These are phyloP conservation scores for Antigone vipio DNA, from an alignment of 2,113 vertebrate genomes.

Conservation along the genomic window DNA sequence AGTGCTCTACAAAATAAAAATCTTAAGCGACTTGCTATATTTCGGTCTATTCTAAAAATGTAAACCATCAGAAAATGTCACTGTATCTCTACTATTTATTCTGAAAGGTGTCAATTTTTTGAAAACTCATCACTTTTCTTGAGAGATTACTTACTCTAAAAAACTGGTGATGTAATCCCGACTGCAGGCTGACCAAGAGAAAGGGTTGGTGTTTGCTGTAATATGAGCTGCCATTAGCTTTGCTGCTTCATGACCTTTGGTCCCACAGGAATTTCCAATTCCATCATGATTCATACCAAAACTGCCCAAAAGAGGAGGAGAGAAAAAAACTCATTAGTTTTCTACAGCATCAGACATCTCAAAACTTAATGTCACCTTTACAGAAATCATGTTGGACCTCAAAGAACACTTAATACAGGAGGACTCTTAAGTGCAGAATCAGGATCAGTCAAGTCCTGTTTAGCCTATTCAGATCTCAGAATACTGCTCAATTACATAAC, in stretches of 20 bases:
- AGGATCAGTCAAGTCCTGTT: not conserved
- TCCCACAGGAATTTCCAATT: constrained; percentile 97
- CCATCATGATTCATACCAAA: constrained; percentile 99
- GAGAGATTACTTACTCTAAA: constrained; percentile 93
- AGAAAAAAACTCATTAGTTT: constrained; percentile 49
- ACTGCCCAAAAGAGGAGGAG: constrained; percentile 77
- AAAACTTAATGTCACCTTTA: constrained; percentile 4
- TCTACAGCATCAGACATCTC: not conserved
- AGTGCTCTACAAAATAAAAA: not conserved
- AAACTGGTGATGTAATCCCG: constrained; percentile 99
- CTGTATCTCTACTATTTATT: not conserved
- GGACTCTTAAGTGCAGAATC: not conserved
- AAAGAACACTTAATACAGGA: not conserved
- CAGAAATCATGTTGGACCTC: not conserved
- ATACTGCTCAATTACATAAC: not conserved
- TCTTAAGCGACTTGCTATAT: not conserved
- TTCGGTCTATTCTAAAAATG: not conserved
- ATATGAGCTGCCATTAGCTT: constrained; percentile 99
- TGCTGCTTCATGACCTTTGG: constrained; percentile 97
- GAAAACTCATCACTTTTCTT: constrained; percentile 58
- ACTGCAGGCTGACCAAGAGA: constrained; percentile 98
- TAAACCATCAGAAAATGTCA: not conserved
- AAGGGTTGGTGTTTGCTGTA: constrained; percentile 98
- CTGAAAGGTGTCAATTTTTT: constrained; percentile 14
- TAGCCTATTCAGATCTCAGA: not conserved